Evolutionary conservation across 2,113 vertebrate genomes (phyloP), one percentile per base, ranked within the genome.

Genomic region (Equus przewalskii): DNA sequence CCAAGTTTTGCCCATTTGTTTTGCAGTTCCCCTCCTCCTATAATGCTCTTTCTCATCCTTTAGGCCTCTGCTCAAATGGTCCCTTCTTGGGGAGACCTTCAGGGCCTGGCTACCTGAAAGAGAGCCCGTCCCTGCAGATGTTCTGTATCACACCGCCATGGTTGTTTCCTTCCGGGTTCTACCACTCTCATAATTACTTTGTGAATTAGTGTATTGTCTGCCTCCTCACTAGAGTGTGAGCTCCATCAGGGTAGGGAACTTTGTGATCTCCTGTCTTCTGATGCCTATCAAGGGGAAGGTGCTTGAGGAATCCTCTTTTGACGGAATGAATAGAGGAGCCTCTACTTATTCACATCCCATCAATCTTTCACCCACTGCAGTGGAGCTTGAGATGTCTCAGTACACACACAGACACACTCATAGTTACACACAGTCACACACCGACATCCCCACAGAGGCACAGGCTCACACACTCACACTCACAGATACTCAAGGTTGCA

Each of bases 61-160:
- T 46, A 54, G 58, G 28, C 3, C 33, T 84, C 82, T 90, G 51
- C 56, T 79, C 18, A 64, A 33, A 49, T 2, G 21, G 2, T 21
- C 10, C n/a, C 51, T 11, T 44, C 46, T 33, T 8, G 13, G n/a
- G 19, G 36, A 65, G 46, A 19, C 41, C 79, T 64, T 36, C 0
- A 5, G 80, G 33, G 51, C 46, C 80, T 18, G 28, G 36, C 7
- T 67, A 6, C 54, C 88, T 41, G 19, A 18, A 46, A 46, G 18
- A 8, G 33, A 3, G 26, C 1, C 44, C 58, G 44, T 44, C 56
- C 19, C 33, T 44, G 16, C 0, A 7, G 21, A 36, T 41, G 8
- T 9, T 69, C 26, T 22, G 7, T 10, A 1, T 2, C 21, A 2
- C 14, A 5, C 30, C 7, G 5, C 5, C 41, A 3, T 1, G 8